Conservation (phyloP, 1,140 invertebrate species). For the Temnothorax longispinosus region DNA sequence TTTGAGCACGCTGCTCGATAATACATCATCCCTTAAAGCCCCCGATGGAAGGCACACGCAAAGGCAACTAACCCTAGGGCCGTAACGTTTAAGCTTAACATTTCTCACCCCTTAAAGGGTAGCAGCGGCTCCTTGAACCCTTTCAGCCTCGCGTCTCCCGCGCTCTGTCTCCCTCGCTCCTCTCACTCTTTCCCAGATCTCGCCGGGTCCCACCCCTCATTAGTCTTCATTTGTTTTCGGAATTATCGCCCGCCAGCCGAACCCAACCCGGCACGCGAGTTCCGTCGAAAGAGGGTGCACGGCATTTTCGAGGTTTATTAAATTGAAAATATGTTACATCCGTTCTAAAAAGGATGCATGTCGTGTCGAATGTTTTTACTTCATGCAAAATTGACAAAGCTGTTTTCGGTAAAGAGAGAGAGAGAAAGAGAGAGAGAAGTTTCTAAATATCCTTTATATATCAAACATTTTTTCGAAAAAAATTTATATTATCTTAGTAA, state of each 20-base stretch:
- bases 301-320: conserved; percentile 82
- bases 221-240: conserved; percentile 87
- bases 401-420: background rate
- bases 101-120: conserved; percentile 85
- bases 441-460: background rate
- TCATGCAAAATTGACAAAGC: background rate
- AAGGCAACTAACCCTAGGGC: conserved; percentile 83
- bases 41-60: conserved; percentile 72
- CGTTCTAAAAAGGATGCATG: conserved; percentile 50
- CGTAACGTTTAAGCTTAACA: conserved; percentile 85
- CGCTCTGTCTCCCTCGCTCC: conserved; percentile 73
- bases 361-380: conserved; percentile 25
- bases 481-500: background rate
- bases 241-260: conserved; percentile 84
- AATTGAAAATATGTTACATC: conserved; percentile 84
- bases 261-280: conserved; percentile 76
- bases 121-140: conserved; percentile 82
- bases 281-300: conserved; percentile 75
- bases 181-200: conserved; percentile 73
- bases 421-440: background rate
- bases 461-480: background rate
- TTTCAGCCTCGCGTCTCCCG: conserved; percentile 75
- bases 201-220: conserved; percentile 82
- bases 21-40: conserved; percentile 85
- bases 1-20: conserved; percentile 81